Base-by-base conservation (phyloP, 2,888 invertebrate species). In the Agapostemon virescens region DNA sequence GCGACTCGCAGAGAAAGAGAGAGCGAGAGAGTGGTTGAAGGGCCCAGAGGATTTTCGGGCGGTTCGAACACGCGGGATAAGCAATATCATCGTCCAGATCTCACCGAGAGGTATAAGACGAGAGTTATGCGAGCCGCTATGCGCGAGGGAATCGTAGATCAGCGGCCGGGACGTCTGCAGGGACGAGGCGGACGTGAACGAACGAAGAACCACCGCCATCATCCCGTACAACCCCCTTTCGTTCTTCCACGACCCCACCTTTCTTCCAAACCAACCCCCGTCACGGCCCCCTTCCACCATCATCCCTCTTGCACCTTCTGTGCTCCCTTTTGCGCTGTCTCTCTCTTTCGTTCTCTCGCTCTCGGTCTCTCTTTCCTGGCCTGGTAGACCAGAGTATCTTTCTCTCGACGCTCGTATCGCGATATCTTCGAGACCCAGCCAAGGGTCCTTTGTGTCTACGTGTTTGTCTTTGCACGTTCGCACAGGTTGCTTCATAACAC, bases 121-220 rank as follows among this genome's bases (percentile, higher is more conserved):
- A 79, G 84, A 85, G 92, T 92, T 92, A 92, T 91, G 92, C 90
- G 91, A 90, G 88, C 86, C 86, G 92, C 91, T 91, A 91, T 92
- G 92, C 91, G 91, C 92, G 88, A 90, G 92, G 92, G 92, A 92
- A 91, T 91, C 92, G 89, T 92, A 91, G 86, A 91, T 92, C 92
- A 92, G 86, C 88, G 88, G 89, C 87, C 86, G 74, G 92, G 91
- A 92, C 92, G 92, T 92, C 91, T 92, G 90, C 91, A 91, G 92
- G 92, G 91, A 91, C 91, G 88, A 88, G 86, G 84, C 84, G 87
- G 84, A 87, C 84, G 82, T 73, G 87, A 85, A 87, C 84, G 86
- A 86, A 85, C 85, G 79, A 77, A 87, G 83, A 87, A 81, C 87
- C 82, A 83, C 80, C 86, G 77, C 79, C 85, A 75, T 69, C 82